Base-by-base conservation (phyloP, 1,140 invertebrate species). In the Anoplolepis gracilipes region DNA sequence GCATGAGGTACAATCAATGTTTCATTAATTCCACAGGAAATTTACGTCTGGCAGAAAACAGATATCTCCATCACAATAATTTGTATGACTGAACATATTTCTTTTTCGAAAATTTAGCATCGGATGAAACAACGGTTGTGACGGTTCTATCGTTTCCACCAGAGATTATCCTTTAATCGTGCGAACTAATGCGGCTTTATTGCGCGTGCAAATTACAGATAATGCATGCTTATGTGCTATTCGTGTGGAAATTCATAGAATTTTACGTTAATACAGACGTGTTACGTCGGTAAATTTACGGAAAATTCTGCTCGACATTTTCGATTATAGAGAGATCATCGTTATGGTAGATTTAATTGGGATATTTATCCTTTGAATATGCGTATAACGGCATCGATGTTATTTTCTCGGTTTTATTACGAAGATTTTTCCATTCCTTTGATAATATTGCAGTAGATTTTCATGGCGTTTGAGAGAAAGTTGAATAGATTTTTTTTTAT, bases 201-300 rank as follows among this genome's bases (percentile, higher is more conserved):
- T 28, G 42, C 42, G 55, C 36, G 4, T 67, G 61, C 25, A 49
- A 78, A 87, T 87, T 87, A 53, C 42, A 22, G 36, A 70, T 87
- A 85, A 77, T 70, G 55, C 33, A 62, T 30, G 30, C 33, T 25
- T 36, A 28, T 33, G 30, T 22, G 36, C 6, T 36, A 28, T 64
- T 46, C n/a, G 13, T 8, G 19, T 13, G 19, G 19, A 36, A 55
- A 84, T 64, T 81, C 11, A 49, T 84, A 61, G 57, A 64, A 53
- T 84, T 84, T 69, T 53, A 39, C 55, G n/a, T n/a, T 42, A 33
- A 46, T 30, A 5, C n/a, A 55, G 2, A 30, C 61, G n/a, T 19
- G 64, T 36, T 49, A 30, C 1, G 13, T 36, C 22, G n/a, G 19
- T 4, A 46, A 84, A 46, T 62, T 62, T 2, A 13, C 5, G 78